Percentiles rank a stretch among this genome's conserved stretches.
Conservation (phyloP, 2,888 invertebrate genomes). For the Lottia gigantea region DNA sequence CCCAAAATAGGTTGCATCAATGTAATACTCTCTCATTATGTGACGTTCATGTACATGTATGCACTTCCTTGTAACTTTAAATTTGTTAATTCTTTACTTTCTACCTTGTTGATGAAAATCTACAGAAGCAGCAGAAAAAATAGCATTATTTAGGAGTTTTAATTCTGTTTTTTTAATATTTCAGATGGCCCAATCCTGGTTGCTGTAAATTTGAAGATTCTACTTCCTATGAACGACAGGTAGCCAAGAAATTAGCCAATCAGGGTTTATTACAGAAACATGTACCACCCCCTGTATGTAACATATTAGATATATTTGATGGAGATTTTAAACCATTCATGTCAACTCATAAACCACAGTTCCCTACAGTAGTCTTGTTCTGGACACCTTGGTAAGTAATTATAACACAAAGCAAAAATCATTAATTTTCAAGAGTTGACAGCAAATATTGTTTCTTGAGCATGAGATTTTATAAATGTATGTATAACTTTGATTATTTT, state of each 20-base stretch:
- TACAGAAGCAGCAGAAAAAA: no score
- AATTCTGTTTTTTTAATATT: slow-evolving; percentile 14
- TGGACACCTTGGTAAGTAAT: slow-evolving; percentile 65
- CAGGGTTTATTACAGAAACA: slow-evolving; percentile 63
- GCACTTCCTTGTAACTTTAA: no score
- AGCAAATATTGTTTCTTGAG: no score
- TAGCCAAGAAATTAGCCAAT: slow-evolving; percentile 61
- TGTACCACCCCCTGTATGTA: slow-evolving; percentile 62
- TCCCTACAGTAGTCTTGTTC: slow-evolving; percentile 63
- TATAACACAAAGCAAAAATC: not conserved
- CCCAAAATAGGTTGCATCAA: no score
- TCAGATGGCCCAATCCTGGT: slow-evolving; percentile 62
- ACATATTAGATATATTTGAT: slow-evolving; percentile 61
- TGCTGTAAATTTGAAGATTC: slow-evolving; percentile 64
- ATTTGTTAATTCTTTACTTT: no score
- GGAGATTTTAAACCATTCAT: slow-evolving; percentile 64
- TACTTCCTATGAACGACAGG: slow-evolving; percentile 54
- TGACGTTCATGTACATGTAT: no score
- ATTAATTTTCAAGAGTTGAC: no score
- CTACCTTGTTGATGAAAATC: no score
- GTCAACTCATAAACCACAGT: slow-evolving; percentile 50
- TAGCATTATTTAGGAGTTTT: no score
- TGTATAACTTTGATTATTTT: no score
- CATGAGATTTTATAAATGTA: no score
- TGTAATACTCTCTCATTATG: no score